phyloP scores from a whole-genome alignment of 2,888 invertebrate genomes.

The Lumbricus terrestris region DNA sequence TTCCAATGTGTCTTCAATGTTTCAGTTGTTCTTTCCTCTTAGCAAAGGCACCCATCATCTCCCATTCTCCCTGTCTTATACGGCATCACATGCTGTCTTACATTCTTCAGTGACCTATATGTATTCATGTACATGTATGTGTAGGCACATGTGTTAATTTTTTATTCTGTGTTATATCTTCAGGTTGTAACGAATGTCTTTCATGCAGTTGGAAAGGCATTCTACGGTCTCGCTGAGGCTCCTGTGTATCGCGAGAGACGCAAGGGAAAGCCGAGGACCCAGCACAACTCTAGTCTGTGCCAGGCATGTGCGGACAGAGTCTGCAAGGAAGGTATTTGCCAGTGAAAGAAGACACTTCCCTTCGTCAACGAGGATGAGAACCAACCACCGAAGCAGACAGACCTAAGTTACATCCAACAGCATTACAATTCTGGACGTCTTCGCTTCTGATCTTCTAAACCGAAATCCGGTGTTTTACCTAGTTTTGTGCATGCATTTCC shows the following conservation, averaged over 20 bases:
- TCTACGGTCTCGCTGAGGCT: slow-evolving; percentile 59
- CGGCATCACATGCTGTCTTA: too few species aligned
- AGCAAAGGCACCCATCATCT: too few species aligned
- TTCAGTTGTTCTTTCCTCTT: too few species aligned
- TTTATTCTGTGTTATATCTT: slow-evolving; percentile 18
- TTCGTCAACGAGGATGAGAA: not conserved
- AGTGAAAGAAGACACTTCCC: not conserved
- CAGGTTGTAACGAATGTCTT: slow-evolving; percentile 61
- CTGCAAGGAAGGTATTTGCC: slow-evolving; percentile 30
- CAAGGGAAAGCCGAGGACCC: slow-evolving; percentile 60
- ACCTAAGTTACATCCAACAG: too few species aligned
- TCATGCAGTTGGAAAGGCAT: slow-evolving; percentile 59
- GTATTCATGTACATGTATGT: too few species aligned
- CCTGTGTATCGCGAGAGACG: slow-evolving; percentile 57
- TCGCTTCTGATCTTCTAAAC: not conserved
- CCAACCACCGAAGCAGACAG: not conserved
- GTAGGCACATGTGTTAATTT: too few species aligned
- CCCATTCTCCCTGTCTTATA: too few species aligned
- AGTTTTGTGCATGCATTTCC: not conserved
- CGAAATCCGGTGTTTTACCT: not conserved
- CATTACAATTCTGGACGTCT: not conserved
- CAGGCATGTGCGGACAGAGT: slow-evolving; percentile 61
- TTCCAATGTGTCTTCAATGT: too few species aligned
- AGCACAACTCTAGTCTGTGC: slow-evolving; percentile 60
- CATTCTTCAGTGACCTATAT: too few species aligned